Base-by-base conservation (phyloP, 2,888 invertebrate species). In the Leptinotarsa rubiginosa region DNA sequence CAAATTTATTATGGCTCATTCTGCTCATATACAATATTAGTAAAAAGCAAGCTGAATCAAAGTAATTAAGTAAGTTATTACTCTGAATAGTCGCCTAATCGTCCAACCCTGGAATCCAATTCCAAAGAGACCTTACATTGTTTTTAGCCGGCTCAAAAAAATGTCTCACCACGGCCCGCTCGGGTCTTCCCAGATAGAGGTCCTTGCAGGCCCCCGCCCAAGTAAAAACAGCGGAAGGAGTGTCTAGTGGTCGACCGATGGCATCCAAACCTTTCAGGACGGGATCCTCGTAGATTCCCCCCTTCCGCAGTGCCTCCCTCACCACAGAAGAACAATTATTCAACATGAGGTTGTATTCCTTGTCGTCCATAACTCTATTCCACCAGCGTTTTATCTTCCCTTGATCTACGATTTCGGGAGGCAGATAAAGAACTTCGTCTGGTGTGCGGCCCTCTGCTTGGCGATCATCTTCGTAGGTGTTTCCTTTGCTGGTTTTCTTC, bases 401-500 rank as follows among this genome's bases (percentile, higher is more conserved):
- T 62, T 62, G 62, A 10, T 62, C 31, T 7, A 62, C 62, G 4
- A 62, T 62, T 16, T 31, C 62, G 41, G 62, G 62, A n/a, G 62
- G 62, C 7, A 62, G 62, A 10, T 62, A 62, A 10, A 62, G 62
- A n/a, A 62, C 31, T n/a, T 62, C 31, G 12, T 62, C 41, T 5
- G 62, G 62, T 31, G 10, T 2, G 4, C 62, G 62, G 4, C 31
- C 62, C 31, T 62, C 62, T 4, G 62, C 62, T 15, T 1, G 13
- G 16, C 15, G 41, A 10, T 62, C 62, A 2, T 62, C 62, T 25
- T 31, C n/a, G 31, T 62, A 62, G 25, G 62, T 62, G n/a, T 62
- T 62, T 62, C 62, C 62, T n/a, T n/a, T 15, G n/a, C 62, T n/a
- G 25, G 31, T 41, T 62, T 62, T 62, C n/a, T 62, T 62, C 62